Conservation (phyloP, 2,797 vertebrate species). For the Liasis olivaceus region DNA sequence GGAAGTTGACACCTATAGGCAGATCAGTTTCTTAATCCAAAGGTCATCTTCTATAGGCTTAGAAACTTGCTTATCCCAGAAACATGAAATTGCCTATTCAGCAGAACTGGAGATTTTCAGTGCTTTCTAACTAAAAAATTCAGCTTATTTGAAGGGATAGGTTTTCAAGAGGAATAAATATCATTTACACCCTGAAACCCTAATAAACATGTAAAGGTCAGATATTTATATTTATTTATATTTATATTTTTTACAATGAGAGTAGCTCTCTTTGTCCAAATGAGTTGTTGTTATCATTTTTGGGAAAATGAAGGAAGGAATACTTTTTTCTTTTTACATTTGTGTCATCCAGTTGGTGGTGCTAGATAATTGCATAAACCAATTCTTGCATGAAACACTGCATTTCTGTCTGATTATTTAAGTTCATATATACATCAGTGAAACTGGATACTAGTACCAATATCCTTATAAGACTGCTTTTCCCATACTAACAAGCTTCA, state of each 20-base stretch:
- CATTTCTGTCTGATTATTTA: neutral
- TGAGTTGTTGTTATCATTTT: neutral
- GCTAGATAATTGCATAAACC: constrained; percentile 28
- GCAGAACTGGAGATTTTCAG: neutral
- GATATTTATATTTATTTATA: neutral
- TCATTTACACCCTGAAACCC: neutral
- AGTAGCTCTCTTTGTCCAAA: neutral
- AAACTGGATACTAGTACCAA: neutral
- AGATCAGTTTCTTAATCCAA: constrained; percentile 17
- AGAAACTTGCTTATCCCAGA: constrained; percentile 8
- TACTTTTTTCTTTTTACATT: neutral
- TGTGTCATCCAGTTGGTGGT: constrained; percentile 34
- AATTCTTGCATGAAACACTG: constrained; percentile 2
- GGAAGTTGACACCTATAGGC: constrained; percentile 1
- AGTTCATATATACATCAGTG: neutral
- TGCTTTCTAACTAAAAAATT: neutral
- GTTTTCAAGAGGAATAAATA: neutral
- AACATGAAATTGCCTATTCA: neutral
- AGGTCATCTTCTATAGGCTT: constrained; percentile 24
- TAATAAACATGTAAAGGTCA: neutral
- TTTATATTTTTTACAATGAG: neutral
- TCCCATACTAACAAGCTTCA: neutral
- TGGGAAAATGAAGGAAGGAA: neutral
- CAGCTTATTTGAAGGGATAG: neutral
- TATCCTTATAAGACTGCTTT: constrained; percentile 5